Evolutionary conservation across 2,888 invertebrate genomes (phyloP).

Genomic region (Encarsia formosa): DNA sequence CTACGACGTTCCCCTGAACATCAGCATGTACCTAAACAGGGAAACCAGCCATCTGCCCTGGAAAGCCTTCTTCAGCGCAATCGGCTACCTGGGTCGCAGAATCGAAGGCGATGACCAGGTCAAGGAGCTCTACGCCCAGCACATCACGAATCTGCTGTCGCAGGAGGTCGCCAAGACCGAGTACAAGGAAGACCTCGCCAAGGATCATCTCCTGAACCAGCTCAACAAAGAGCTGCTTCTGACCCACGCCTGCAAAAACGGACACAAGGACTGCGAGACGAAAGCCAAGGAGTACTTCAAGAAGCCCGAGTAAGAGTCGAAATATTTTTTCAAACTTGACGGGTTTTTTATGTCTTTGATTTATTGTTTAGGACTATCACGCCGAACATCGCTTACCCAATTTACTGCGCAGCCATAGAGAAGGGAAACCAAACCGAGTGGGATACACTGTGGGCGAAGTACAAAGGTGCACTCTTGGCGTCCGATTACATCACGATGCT

Average conservation of each 20-base stretch:
- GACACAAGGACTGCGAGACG: slow-evolving; percentile 55
- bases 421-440: slow-evolving; percentile 62
- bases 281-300: slow-evolving; percentile 38
- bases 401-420: slow-evolving; percentile 75
- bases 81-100: slow-evolving; percentile 43
- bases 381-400: slow-evolving; percentile 63
- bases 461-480: slow-evolving; percentile 58
- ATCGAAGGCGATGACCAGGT: slow-evolving; percentile 25
- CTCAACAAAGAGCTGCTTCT: slow-evolving; percentile 56
- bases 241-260: slow-evolving; percentile 58
- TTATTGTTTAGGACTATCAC: no score
- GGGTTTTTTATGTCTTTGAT: no score
- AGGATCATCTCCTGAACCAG: slow-evolving; percentile 55
- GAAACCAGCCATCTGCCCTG: slow-evolving; percentile 81
- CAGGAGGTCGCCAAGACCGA: slow-evolving; percentile 54
- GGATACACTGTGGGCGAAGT: slow-evolving; percentile 63
- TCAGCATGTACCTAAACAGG: slow-evolving; percentile 70
- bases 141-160: slow-evolving; percentile 49
- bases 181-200: slow-evolving; percentile 37
- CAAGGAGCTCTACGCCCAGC: slow-evolving; percentile 13
- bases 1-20: slow-evolving; percentile 70
- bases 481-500: slow-evolving; percentile 53
- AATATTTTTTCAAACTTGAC: no score
- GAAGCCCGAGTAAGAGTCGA: no score
- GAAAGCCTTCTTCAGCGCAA: slow-evolving; percentile 55